Conservation (phyloP, 92 coral and sea anemone genomes). For the Epizoanthus stellaris region DNA sequence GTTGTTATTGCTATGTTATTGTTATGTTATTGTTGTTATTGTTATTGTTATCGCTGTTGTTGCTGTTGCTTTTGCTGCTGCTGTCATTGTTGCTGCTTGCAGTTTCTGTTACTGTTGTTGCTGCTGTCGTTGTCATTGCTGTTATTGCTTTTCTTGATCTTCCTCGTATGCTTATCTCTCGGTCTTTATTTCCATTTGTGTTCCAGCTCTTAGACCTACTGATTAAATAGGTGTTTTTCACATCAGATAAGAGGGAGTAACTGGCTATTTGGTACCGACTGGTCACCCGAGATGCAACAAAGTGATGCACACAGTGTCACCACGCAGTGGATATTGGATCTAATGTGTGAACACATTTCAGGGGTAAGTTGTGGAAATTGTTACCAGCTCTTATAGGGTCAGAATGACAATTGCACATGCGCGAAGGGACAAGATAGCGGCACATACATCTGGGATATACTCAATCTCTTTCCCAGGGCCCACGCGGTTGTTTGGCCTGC, state of each 20-base stretch:
- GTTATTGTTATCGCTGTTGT: background rate
- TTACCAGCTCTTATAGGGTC: background rate
- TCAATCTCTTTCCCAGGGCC: no score
- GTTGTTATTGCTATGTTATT: background rate
- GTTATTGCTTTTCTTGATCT: background rate
- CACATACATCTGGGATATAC: no score
- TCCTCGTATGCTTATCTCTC: no score
- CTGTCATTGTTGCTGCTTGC: background rate
- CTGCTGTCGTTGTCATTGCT: background rate
- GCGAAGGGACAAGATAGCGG: no score
- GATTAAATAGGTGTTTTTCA: background rate
- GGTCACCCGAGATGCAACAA: constrained; percentile 24
- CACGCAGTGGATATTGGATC: constrained; percentile 71
- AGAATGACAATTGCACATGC: background rate
- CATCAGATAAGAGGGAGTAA: constrained; percentile 53
- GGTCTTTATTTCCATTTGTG: no score
- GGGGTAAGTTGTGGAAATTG: constrained; percentile 63
- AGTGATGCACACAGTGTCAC: constrained; percentile 45
- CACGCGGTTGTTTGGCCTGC: no score
- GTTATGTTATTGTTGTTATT: background rate
- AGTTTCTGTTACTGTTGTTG: background rate
- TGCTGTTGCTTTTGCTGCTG: background rate
- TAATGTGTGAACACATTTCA: constrained; percentile 69
- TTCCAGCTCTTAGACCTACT: no score
- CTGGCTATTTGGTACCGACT: constrained; percentile 57